Conservation (phyloP, 1,140 invertebrate genomes). For the Gonioctena quinquepunctata region DNA sequence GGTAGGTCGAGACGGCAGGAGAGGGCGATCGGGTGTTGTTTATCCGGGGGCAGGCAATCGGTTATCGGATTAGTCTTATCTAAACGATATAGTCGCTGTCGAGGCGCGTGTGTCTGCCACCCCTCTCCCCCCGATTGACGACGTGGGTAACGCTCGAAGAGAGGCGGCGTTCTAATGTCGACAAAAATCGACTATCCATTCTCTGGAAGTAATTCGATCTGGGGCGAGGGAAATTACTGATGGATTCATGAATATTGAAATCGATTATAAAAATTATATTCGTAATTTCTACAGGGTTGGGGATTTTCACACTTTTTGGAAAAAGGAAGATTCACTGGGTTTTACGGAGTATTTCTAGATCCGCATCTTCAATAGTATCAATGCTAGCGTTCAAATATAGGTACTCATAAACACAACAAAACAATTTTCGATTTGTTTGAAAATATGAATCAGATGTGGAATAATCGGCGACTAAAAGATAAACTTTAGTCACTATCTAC, state of each 20-base stretch:
- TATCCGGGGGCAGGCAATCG: constrained; percentile 46
- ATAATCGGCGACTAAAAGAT: no score
- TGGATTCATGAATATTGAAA: neutral
- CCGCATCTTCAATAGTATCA: no score
- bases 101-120: constrained; percentile 11
- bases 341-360: no score
- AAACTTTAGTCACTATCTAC: no score
- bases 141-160: neutral
- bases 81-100: constrained; percentile 49
- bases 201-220: neutral
- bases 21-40: constrained; percentile 31
- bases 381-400: no score
- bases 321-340: neutral
- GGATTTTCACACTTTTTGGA: neutral
- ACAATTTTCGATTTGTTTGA: no score
- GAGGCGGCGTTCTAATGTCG: neutral
- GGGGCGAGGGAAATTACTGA: neutral
- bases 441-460: no score
- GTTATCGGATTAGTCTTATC: constrained; percentile 52
- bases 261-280: neutral
- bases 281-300: no score
- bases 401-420: no score
- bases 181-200: neutral
- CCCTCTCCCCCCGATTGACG: neutral
- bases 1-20: neutral